phyloP scores from a whole-genome alignment of 1,140 invertebrate genomes.

The Phenacoccus solenopsis region DNA sequence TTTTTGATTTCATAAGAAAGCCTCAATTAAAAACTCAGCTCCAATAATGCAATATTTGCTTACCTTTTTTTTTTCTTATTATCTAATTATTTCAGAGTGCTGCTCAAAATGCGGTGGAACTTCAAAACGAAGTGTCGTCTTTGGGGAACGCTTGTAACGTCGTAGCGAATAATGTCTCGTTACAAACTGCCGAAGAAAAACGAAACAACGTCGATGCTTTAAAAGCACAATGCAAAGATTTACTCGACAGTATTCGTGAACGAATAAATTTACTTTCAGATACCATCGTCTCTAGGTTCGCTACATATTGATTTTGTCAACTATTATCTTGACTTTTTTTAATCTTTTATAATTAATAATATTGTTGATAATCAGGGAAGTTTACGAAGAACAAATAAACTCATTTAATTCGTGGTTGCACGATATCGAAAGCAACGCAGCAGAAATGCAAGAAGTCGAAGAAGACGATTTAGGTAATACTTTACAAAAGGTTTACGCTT shows the following conservation, averaged over 20 bases:
- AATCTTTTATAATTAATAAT: neutral
- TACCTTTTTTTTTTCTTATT: neutral
- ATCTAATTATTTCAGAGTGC: neutral
- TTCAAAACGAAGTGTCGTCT: neutral
- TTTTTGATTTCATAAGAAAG: too few relatives aligned
- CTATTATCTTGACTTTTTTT: neutral
- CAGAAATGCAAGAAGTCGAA: constrained; percentile 48
- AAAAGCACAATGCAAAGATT: neutral
- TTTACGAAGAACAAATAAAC: constrained; percentile 66
- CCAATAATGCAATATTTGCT: too few relatives aligned
- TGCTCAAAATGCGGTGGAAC: neutral
- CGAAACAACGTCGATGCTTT: neutral
- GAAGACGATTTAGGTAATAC: constrained; percentile 46
- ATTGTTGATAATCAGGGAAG: constrained; percentile 43
- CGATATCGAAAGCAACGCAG: constrained; percentile 52
- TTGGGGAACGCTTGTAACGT: neutral
- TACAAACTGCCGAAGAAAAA: neutral
- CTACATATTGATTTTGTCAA: neutral
- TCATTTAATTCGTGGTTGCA: constrained; percentile 77
- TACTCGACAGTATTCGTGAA: neutral
- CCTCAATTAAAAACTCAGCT: too few relatives aligned
- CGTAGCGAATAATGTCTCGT: neutral
- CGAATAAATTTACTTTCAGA: neutral
- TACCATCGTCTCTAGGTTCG: neutral
- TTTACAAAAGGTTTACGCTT: constrained; percentile 60